These are phyloP conservation scores for Allobates femoralis DNA, from an alignment of 2,797 vertebrate genomes.

Conservation along the genomic window DNA sequence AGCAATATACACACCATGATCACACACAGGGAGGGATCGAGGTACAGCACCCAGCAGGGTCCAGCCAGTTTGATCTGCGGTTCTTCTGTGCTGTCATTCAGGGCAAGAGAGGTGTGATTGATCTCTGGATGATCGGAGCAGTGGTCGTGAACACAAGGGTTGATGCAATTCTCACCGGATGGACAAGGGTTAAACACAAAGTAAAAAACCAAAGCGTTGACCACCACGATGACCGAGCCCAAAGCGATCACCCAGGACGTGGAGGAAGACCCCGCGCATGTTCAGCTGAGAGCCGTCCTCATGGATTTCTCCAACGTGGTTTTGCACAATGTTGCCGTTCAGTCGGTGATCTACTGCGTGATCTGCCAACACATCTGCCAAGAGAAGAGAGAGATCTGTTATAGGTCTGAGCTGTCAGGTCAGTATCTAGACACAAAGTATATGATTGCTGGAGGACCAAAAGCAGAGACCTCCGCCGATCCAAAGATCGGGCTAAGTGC, in stretches of 20 bases:
- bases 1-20: slow-evolving; percentile 95
- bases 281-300: slow-evolving; percentile 87
- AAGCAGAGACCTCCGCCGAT: background rate
- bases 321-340: slow-evolving; percentile 83
- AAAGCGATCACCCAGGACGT: slow-evolving; percentile 96
- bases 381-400: slow-evolving; percentile 44
- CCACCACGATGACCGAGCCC: slow-evolving; percentile 96
- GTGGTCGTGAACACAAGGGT: slow-evolving; percentile 82
- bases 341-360: slow-evolving; percentile 81
- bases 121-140: slow-evolving; percentile 73
- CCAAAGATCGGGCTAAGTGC: no score
- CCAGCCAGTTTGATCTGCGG: slow-evolving; percentile 72
- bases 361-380: slow-evolving; percentile 76
- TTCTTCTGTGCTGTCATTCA: slow-evolving; percentile 60
- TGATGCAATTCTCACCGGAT: slow-evolving; percentile 77
- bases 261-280: slow-evolving; percentile 98
- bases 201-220: slow-evolving; percentile 90
- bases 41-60: slow-evolving; percentile 96
- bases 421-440: background rate
- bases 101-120: slow-evolving; percentile 75
- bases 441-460: background rate
- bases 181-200: slow-evolving; percentile 88
- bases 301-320: slow-evolving; percentile 75
- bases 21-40: slow-evolving; percentile 93
- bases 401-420: background rate